Evolutionary conservation across 2,797 vertebrate species (phyloP).

Genomic region (Gymnoscopelus braueri): DNA sequence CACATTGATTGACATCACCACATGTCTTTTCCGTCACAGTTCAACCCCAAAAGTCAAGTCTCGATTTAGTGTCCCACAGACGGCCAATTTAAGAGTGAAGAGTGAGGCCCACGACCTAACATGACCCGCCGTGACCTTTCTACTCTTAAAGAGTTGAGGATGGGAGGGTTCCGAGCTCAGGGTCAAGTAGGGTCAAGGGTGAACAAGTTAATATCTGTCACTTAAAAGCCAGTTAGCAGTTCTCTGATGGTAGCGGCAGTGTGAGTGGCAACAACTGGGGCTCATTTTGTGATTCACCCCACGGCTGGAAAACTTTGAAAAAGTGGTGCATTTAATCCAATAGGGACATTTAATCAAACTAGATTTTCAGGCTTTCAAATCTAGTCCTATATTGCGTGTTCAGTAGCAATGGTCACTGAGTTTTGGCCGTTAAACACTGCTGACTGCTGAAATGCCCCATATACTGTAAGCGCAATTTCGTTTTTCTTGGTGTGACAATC

Average conservation of each 20-base stretch:
- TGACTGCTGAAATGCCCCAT: too few relatives aligned
- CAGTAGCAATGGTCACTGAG: too few relatives aligned
- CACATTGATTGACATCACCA: slow-evolving; percentile 56
- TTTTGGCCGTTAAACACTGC: too few relatives aligned
- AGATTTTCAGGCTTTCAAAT: too few relatives aligned
- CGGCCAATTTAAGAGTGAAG: slow-evolving; percentile 46
- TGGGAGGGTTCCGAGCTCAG: slow-evolving; percentile 32
- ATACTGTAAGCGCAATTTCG: too few relatives aligned
- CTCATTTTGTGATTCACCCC: slow-evolving; percentile 15
- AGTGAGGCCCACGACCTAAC: slow-evolving; percentile 65
- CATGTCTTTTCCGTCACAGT: slow-evolving; percentile 38
- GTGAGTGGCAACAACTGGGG: neutral
- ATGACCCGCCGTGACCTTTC: slow-evolving; percentile 62
- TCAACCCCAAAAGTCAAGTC: slow-evolving; percentile 39
- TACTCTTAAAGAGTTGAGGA: slow-evolving; percentile 53
- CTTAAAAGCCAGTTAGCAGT: slow-evolving; percentile 55
- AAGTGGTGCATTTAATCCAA: neutral
- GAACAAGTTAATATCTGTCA: slow-evolving; percentile 72
- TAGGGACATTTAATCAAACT: too few relatives aligned
- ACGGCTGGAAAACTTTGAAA: slow-evolving; percentile 6
- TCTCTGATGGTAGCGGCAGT: slow-evolving; percentile 30
- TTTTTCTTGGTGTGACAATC: too few relatives aligned
- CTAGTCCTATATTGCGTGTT: too few relatives aligned
- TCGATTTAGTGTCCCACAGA: slow-evolving; percentile 51
- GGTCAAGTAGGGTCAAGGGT: slow-evolving; percentile 60